Conservation (phyloP, 92 coral and sea anemone genomes). For the Phenganax stokvisi region DNA sequence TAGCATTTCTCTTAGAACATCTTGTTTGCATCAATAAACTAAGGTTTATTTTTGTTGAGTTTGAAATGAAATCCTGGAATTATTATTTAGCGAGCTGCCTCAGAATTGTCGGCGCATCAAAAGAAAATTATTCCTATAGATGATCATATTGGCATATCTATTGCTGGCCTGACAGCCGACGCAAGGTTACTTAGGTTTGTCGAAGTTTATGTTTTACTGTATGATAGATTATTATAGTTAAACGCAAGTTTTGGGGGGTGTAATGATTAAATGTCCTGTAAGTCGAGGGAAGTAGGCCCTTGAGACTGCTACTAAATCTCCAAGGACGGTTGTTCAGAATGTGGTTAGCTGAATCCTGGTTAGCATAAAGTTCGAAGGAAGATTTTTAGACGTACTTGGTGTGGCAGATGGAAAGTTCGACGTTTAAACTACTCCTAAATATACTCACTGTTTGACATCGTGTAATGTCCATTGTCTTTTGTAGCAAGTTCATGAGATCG, state of each 20-base stretch:
- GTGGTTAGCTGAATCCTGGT: no score
- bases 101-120: conserved; percentile 96
- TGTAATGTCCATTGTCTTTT: neutral
- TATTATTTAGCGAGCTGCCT: conserved; percentile 77
- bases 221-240: neutral
- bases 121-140: conserved; percentile 92
- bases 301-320: no score
- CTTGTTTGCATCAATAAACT: no score
- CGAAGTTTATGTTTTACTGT: conserved; percentile 1
- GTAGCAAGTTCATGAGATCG: conserved; percentile 87
- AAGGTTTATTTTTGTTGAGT: neutral
- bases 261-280: neutral
- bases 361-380: no score
- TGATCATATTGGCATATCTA: conserved; percentile 82
- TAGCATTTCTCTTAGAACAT: neutral
- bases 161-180: conserved; percentile 97
- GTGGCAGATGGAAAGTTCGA: no score
- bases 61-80: neutral
- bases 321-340: no score
- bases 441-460: neutral
- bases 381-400: no score
- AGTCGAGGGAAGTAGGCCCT: no score
- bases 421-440: no score
- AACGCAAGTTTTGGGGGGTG: no score
- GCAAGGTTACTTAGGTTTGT: conserved; percentile 85